Percentiles rank a stretch among this genome's conserved stretches.
Conservation (phyloP, 2,888 invertebrate species). For the Cyaniris semiargus region DNA sequence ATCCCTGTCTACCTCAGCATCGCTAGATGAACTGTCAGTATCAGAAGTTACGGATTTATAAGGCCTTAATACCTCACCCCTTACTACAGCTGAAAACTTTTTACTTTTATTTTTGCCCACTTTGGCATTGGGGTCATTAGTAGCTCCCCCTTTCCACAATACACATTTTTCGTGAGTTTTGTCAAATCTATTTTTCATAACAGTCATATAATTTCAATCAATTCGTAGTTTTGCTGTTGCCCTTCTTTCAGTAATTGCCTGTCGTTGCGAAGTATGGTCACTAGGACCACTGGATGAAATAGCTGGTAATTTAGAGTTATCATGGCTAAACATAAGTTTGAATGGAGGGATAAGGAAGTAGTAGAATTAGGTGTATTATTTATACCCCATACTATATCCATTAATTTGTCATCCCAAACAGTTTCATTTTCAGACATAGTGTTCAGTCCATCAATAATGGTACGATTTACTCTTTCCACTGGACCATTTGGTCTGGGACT, state of each 20-base stretch:
- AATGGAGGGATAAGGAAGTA: not conserved
- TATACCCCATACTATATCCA: conserved; percentile 40
- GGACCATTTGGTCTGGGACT: conserved; percentile 39
- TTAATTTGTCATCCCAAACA: conserved; percentile 38
- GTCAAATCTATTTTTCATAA: not conserved
- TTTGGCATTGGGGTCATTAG: too few relatives aligned
- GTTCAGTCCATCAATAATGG: conserved; percentile 37
- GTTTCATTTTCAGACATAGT: too few relatives aligned
- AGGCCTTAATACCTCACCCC: not conserved
- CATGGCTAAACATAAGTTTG: not conserved
- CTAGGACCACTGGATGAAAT: not conserved
- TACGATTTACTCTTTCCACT: conserved; percentile 40
- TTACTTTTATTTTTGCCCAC: not conserved
- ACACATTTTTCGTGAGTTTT: not conserved
- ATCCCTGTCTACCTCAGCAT: too few relatives aligned
- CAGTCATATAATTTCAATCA: not conserved
- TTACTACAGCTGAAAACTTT: not conserved
- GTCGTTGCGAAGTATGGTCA: not conserved
- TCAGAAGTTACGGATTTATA: not conserved
- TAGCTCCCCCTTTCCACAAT: not conserved
- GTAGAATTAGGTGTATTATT: conserved; percentile 36
- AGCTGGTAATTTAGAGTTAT: not conserved
- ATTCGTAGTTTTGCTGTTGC: not conserved
- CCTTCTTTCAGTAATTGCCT: not conserved
- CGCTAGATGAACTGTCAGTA: too few relatives aligned